Evolutionary conservation across 2,888 invertebrate genomes (phyloP).

Genomic region (Apodemia duryi): DNA sequence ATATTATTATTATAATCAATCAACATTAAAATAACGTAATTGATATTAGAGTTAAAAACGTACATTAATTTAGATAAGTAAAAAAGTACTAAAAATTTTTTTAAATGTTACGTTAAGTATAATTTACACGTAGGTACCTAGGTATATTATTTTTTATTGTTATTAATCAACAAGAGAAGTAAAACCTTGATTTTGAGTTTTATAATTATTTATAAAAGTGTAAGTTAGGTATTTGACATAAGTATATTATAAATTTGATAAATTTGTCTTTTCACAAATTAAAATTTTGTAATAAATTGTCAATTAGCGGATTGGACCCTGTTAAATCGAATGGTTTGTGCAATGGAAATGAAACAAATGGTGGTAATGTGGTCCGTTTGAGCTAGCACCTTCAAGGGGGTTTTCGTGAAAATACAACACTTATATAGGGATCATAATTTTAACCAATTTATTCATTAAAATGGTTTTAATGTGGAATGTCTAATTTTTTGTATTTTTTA

Average conservation of each 20-base stretch:
- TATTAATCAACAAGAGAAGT: too few species aligned
- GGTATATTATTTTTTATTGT: too few species aligned
- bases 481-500: neutral
- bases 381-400: neutral
- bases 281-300: neutral
- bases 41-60: too few species aligned
- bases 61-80: too few species aligned
- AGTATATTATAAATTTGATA: neutral
- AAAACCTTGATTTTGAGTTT: neutral
- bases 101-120: too few species aligned
- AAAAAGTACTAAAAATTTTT: too few species aligned
- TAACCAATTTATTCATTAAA: neutral
- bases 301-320: slow-evolving; percentile 61
- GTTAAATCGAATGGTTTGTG: slow-evolving; percentile 36
- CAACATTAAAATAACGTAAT: too few species aligned
- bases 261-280: neutral
- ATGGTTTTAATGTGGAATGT: neutral
- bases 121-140: too few species aligned
- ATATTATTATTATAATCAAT: too few species aligned
- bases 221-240: neutral
- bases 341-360: neutral
- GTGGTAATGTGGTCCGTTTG: neutral
- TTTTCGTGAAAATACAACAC: neutral
- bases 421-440: neutral
- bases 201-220: neutral